phyloP scores from a whole-genome alignment of 1,140 invertebrate species.

The Elymnias hypermnestra region DNA sequence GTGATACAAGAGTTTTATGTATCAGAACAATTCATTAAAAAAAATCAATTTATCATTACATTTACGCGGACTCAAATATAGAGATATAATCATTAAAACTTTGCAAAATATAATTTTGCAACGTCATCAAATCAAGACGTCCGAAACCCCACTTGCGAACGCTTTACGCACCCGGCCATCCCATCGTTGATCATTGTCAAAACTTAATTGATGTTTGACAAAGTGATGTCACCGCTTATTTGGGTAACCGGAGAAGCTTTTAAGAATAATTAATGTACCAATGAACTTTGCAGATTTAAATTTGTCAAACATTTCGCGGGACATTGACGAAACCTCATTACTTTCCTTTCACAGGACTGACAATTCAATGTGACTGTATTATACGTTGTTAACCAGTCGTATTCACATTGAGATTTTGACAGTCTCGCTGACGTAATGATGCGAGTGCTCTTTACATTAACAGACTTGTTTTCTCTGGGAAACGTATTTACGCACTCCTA shows the following conservation, averaged over 20 bases:
- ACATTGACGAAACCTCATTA: slow-evolving; percentile 9
- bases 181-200: slow-evolving; percentile 66
- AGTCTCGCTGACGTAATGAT: too few relatives aligned
- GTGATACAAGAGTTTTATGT: too few relatives aligned
- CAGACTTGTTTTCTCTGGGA: too few relatives aligned
- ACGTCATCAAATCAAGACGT: slow-evolving; percentile 9
- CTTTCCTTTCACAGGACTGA: not conserved
- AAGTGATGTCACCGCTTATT: slow-evolving; percentile 57
- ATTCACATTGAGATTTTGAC: too few relatives aligned
- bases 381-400: too few relatives aligned
- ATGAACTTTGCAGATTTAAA: slow-evolving; percentile 39
- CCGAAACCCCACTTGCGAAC: slow-evolving; percentile 18
- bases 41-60: too few relatives aligned
- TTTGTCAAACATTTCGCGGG: slow-evolving; percentile 24
- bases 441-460: too few relatives aligned
- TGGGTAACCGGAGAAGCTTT: slow-evolving; percentile 59
- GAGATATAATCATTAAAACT: too few relatives aligned
- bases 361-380: not conserved
- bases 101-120: slow-evolving; percentile 5
- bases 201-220: slow-evolving; percentile 69
- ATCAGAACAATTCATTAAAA: too few relatives aligned
- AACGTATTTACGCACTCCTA: too few relatives aligned
- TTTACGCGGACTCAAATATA: too few relatives aligned
- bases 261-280: slow-evolving; percentile 64
- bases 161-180: slow-evolving; percentile 22